These are phyloP conservation scores for Nipponacmea schrenckii DNA, from an alignment of 2,888 invertebrate genomes.

Conservation along the genomic window DNA sequence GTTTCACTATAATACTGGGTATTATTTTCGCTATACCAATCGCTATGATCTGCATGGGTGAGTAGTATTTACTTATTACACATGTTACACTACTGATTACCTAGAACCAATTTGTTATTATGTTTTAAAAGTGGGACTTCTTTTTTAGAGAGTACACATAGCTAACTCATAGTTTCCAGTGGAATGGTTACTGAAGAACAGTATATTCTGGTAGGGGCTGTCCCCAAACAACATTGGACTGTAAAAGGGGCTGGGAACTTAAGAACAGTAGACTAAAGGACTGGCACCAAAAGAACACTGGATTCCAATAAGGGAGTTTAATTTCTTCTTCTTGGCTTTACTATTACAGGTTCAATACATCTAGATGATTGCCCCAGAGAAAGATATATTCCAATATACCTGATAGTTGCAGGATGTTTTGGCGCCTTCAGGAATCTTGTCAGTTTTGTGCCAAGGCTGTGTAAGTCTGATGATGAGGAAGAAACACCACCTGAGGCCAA, in stretches of 20 bases:
- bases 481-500: conserved; percentile 50
- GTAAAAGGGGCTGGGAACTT: not conserved
- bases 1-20: conserved; percentile 76
- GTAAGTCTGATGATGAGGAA: conserved; percentile 70
- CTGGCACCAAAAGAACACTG: not conserved
- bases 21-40: conserved; percentile 76
- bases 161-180: too few relatives aligned
- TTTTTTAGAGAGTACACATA: not conserved
- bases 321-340: not conserved
- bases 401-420: conserved; percentile 76
- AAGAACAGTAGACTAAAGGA: not conserved
- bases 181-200: too few relatives aligned
- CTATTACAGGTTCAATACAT: conserved; percentile 71
- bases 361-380: conserved; percentile 76
- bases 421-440: conserved; percentile 76
- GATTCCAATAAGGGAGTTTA: not conserved
- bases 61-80: conserved; percentile 29
- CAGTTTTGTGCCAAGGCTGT: conserved; percentile 72
- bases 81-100: not conserved
- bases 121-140: not conserved
- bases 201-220: too few relatives aligned
- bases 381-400: conserved; percentile 77
- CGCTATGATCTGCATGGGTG: conserved; percentile 77
- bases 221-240: too few relatives aligned
- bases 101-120: not conserved